A percentile compares a stretch with the other conserved stretches of the same genome.
Evolutionary conservation across 2,113 vertebrate genomes (phyloP).

Genomic region (Lagopus leucura): DNA sequence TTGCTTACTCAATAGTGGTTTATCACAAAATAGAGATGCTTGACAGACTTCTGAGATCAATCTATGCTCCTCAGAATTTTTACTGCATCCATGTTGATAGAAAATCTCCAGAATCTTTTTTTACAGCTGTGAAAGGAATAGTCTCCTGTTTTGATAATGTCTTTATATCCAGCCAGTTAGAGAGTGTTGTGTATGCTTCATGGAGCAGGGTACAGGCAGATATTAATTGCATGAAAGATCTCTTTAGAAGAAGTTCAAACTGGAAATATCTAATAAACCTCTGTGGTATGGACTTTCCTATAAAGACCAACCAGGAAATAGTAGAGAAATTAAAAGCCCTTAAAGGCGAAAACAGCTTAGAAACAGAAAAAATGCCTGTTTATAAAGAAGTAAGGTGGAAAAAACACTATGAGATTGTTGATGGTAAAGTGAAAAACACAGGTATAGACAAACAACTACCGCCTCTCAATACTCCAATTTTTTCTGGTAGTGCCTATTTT

Average conservation of each 20-base stretch:
- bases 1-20: slow-evolving; percentile 91
- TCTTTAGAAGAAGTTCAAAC: slow-evolving; percentile 70
- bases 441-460: slow-evolving; percentile 76
- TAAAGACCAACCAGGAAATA: slow-evolving; percentile 94
- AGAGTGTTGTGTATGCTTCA: slow-evolving; percentile 85
- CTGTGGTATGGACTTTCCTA: slow-evolving; percentile 93
- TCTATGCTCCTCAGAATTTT: slow-evolving; percentile 84
- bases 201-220: slow-evolving; percentile 93
- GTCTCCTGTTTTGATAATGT: slow-evolving; percentile 88
- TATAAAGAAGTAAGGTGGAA: slow-evolving; percentile 81
- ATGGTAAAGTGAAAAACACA: slow-evolving; percentile 76
- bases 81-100: slow-evolving; percentile 86
- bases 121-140: slow-evolving; percentile 79
- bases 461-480: slow-evolving; percentile 81
- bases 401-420: slow-evolving; percentile 71
- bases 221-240: slow-evolving; percentile 93
- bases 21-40: slow-evolving; percentile 92
- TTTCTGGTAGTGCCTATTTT: slow-evolving; percentile 91
- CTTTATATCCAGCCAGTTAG: slow-evolving; percentile 84
- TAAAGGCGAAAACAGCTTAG: slow-evolving; percentile 86
- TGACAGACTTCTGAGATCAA: slow-evolving; percentile 85
- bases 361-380: slow-evolving; percentile 82
- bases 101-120: slow-evolving; percentile 79
- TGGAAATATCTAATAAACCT: slow-evolving; percentile 95
- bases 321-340: slow-evolving; percentile 81